Conservation (phyloP, 1,140 invertebrate species). For the Harlomillsia oculata region DNA sequence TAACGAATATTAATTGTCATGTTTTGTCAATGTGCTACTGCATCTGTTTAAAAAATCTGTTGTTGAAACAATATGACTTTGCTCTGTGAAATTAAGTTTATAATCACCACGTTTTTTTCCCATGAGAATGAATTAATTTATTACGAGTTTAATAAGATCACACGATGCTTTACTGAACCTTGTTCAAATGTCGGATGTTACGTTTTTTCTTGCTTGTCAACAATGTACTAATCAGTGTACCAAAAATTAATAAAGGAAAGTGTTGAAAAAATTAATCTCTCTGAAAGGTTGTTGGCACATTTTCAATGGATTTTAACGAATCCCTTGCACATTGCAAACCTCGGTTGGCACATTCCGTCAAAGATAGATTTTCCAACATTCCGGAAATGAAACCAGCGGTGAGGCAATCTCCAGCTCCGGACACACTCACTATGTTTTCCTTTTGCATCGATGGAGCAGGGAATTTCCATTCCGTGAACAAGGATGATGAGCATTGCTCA, state of each 20-base stretch:
- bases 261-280: too few relatives aligned
- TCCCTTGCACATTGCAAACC: slow-evolving; percentile 45
- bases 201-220: too few relatives aligned
- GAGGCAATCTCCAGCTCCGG: slow-evolving; percentile 47
- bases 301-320: slow-evolving; percentile 43
- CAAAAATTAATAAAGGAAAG: too few relatives aligned
- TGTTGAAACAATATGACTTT: too few relatives aligned
- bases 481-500: not conserved
- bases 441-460: slow-evolving; percentile 32
- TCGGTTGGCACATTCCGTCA: slow-evolving; percentile 41
- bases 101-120: too few relatives aligned
- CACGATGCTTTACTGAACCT: too few relatives aligned
- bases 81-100: too few relatives aligned
- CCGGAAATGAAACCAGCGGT: slow-evolving; percentile 29
- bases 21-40: not conserved
- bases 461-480: slow-evolving; percentile 1
- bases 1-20: not conserved
- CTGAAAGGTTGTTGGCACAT: slow-evolving; percentile 41
- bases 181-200: too few relatives aligned
- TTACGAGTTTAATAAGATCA: too few relatives aligned
- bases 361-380: slow-evolving; percentile 42
- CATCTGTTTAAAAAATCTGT: too few relatives aligned
- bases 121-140: too few relatives aligned
- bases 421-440: slow-evolving; percentile 43
- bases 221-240: too few relatives aligned